These are phyloP conservation scores for Anolis carolinensis DNA, from an alignment of 2,113 vertebrate genomes.

Conservation along the genomic window DNA sequence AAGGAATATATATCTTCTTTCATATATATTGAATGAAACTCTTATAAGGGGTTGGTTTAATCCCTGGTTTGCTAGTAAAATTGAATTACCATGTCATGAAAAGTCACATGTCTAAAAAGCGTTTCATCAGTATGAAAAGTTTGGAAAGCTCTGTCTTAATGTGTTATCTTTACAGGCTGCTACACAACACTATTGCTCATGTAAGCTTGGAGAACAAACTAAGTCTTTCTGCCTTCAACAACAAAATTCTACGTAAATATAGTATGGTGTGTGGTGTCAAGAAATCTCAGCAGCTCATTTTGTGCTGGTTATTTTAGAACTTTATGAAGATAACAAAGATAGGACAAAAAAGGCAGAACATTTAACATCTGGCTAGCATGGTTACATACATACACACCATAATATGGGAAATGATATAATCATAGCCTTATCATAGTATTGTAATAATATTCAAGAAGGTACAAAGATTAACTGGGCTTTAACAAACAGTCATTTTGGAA, in stretches of 20 bases:
- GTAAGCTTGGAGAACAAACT: not conserved
- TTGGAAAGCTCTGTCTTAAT: not conserved
- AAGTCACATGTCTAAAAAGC: too few species aligned
- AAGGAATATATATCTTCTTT: too few species aligned
- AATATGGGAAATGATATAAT: not conserved
- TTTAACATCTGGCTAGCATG: not conserved
- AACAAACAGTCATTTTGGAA: not conserved
- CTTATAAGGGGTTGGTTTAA: too few species aligned
- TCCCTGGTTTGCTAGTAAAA: too few species aligned
- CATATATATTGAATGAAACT: not conserved
- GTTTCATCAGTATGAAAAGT: too few species aligned
- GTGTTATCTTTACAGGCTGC: not conserved
- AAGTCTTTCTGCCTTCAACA: not conserved
- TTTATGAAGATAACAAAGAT: not conserved
- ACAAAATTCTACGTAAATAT: too few species aligned
- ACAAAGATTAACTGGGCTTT: not conserved
- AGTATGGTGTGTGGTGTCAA: not conserved
- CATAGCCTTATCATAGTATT: not conserved
- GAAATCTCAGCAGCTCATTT: not conserved
- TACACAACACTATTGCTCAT: not conserved
- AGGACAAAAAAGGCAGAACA: conserved; percentile 11
- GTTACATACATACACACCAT: not conserved
- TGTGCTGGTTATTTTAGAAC: conserved; percentile 18
- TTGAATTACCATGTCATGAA: too few species aligned
- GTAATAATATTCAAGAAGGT: not conserved